Evolutionary conservation across 2,797 vertebrate species (phyloP), one percentile per base, ranked within the genome.

Genomic region (Kryptolebias ocellatus): DNA sequence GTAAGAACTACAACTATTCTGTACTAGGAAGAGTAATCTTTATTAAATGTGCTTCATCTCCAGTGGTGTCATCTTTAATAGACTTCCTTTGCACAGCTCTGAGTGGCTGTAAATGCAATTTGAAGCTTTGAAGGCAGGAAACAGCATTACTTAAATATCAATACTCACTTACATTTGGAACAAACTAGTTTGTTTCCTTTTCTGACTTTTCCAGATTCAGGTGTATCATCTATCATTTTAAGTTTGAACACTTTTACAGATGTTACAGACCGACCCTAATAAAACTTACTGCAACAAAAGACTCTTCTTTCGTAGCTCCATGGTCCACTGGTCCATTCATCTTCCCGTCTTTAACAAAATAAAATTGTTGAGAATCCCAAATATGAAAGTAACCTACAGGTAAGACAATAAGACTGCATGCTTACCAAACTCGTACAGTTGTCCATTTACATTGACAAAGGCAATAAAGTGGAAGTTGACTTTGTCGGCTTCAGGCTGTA

Each of bases 381-480:
- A 39, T 4, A 1, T 45, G 1, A 20, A 51, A 64, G 51, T 46
- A 6, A 27, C 28, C 75, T 1, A 65, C 4, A 70, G 0, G 5
- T 46, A 53, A 31, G 16, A 29, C 2, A 17, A 46, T 3, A 6
- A n/a, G 5, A 3, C 8, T 0, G 49, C 1, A n/a, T 27, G 74
- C 96, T 83, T 91, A 98, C 97, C 97, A 57, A 98, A 76, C 87
- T 99, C 98, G 85, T 94, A 96, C 50, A 99, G 95, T 0, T 96
- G 92, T 76, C 94, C 95, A 29, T 96, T 95, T 69, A 95, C 92
- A 1, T 94, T 95, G 84, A 94, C 93, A 81, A 99, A 98, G 60
- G 98, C 92, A 86, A 98, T 95, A 66, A 99, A 97, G 83, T 99
- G 97, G 79, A 99, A 99, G 87, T 96, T 98, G 79, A 98, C 83